Evolutionary conservation across 2,797 vertebrate genomes (phyloP), one percentile per base, ranked within the genome.

Genomic region (Pseudochaenichthys georgianus): DNA sequence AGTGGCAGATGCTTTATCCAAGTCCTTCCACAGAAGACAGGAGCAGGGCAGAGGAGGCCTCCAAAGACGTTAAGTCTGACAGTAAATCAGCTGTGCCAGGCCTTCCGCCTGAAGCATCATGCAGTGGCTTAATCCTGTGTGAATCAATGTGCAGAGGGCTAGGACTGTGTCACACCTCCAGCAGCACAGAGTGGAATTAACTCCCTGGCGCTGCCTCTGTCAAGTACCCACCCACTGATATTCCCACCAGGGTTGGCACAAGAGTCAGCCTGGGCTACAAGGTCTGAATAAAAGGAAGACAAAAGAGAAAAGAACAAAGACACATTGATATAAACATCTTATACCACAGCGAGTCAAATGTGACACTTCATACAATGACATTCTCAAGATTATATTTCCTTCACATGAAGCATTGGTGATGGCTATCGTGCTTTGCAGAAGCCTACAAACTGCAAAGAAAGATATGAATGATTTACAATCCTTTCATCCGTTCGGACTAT

Each of bases 41-140:
- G 59, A 78, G 75, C 55, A 31, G 76, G 72, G 77, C 81, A 72
- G 81, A 79, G 62, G 69, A 84, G 87, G 80, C 67, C 79, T 93
- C 88, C 84, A 78, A 86, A 87, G 92, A 89, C 66, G 86, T 89
- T 93, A 90, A 77, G 83, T 88, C 81, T 92, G 90, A 93, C 84
- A 84, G 89, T 64, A 90, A 91, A 87, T 89, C 86, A 94, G 91
- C 83, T 79, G 88, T 70, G 58, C 78, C 88, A 72, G 71, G 82
- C 80, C 79, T 85, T 89, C 85, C 34, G 69, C 83, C 85, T 92
- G 91, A 88, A 83, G 88, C 92, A 88, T 89, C 93, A 80, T 65
- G 78, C 80, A 78, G 90, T 88, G 77, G 64, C 64, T 90, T 86
- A 93, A 90, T 91, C 94, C 86, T 80, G 12, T 78, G 90, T 82